These are phyloP conservation scores for Tympanoctomys barrerae DNA, from an alignment of 2,797 vertebrate species.

Conservation along the genomic window DNA sequence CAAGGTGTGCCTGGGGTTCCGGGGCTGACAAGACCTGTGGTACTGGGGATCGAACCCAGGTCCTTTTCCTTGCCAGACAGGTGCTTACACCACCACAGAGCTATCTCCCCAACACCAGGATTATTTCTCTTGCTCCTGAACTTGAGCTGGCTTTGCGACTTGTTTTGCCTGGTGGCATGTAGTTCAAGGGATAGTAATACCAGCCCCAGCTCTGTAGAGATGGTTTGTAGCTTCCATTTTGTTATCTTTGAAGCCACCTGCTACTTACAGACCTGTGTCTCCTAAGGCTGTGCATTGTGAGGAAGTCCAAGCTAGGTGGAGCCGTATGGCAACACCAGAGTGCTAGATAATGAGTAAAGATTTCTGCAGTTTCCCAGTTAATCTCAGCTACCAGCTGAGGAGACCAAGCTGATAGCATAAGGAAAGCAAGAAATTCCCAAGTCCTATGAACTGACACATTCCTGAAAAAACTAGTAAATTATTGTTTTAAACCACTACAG, in stretches of 20 bases:
- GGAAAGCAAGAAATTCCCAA: background rate
- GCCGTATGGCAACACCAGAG: background rate
- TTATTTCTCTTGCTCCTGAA: background rate
- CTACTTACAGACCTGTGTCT: background rate
- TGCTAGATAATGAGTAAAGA: background rate
- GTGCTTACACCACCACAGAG: too few relatives aligned
- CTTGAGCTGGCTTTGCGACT: background rate
- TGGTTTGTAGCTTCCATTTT: background rate
- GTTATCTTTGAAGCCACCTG: background rate
- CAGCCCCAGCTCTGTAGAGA: background rate
- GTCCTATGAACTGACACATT: background rate
- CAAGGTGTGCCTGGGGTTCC: too few relatives aligned
- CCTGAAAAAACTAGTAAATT: background rate
- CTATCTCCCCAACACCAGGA: background rate
- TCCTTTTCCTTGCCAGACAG: too few relatives aligned
- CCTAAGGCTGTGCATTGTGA: background rate
- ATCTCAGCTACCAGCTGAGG: background rate
- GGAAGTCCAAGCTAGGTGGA: background rate
- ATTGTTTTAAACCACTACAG: conserved; percentile 9
- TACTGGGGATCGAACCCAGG: too few relatives aligned
- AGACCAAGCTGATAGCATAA: background rate
- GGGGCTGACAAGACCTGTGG: too few relatives aligned
- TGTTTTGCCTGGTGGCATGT: background rate
- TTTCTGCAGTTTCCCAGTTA: background rate
- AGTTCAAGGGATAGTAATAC: background rate